Conservation (phyloP, 2,888 invertebrate genomes). For the Dyspetes luteomarginatus region DNA sequence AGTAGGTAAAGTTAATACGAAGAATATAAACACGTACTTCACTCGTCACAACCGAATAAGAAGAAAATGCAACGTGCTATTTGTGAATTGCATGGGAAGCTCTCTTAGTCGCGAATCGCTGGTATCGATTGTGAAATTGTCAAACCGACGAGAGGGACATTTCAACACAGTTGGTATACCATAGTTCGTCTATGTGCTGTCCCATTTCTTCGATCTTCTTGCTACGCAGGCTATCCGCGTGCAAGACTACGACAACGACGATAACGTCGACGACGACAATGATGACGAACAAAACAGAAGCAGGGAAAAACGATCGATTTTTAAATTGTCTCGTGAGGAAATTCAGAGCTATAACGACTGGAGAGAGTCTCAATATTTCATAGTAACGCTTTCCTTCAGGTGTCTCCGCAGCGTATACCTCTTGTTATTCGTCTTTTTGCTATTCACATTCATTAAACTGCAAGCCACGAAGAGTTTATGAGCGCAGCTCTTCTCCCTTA, state of each 20-base stretch:
- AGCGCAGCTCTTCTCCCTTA: too few relatives aligned
- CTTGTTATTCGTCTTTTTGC: neutral
- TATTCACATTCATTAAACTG: neutral
- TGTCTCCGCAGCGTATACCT: neutral
- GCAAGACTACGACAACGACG: conserved; percentile 5
- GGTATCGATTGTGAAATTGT: conserved; percentile 50
- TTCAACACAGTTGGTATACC: conserved; percentile 8
- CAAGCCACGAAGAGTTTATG: too few relatives aligned
- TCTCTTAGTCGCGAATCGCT: conserved; percentile 21
- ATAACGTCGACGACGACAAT: conserved; percentile 2
- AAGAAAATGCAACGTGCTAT: conserved; percentile 2
- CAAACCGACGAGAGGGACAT: conserved; percentile 15
- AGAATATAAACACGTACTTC: neutral
- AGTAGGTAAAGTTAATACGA: neutral
- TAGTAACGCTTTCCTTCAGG: neutral
- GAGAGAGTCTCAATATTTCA: conserved; percentile 23
- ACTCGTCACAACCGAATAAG: neutral
- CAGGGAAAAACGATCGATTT: conserved; percentile 48
- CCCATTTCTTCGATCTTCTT: conserved; percentile 13
- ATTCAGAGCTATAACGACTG: conserved; percentile 20
- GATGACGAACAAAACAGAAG: conserved; percentile 28
- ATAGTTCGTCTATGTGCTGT: neutral
- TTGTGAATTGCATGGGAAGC: neutral
- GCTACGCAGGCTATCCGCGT: conserved; percentile 25
- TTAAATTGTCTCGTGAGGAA: conserved; percentile 46